Percentiles rank a stretch among this genome's conserved stretches.
phyloP scores from a whole-genome alignment of 2,797 vertebrate genomes.

The Coluber constrictor region DNA sequence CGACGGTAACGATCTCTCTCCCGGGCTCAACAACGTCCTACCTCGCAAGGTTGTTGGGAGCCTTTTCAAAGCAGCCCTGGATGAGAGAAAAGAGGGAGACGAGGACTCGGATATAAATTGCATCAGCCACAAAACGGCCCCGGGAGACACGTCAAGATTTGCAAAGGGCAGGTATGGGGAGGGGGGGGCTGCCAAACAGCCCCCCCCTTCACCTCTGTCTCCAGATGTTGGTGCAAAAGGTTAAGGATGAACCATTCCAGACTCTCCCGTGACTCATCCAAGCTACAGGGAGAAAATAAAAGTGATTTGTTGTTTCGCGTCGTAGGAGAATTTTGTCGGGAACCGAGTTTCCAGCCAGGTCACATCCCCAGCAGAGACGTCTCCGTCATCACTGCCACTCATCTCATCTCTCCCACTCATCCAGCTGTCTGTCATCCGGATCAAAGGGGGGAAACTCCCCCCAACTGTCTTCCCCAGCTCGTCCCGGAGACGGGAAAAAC shows the following conservation, averaged over 20 bases:
- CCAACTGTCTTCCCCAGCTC: too few species aligned
- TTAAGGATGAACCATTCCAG: neutral
- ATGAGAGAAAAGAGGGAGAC: neutral
- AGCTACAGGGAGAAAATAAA: neutral
- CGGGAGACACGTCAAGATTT: neutral
- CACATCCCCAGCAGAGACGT: too few species aligned
- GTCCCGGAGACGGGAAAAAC: too few species aligned
- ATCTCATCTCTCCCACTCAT: too few species aligned
- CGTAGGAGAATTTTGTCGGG: too few species aligned
- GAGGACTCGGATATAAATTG: neutral
- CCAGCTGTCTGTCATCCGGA: too few species aligned
- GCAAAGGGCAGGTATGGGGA: neutral
- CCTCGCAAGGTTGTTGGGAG: neutral
- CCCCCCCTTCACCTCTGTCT: neutral
- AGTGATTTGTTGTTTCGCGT: neutral
- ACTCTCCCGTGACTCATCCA: accelerated
- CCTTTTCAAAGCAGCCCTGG: neutral
- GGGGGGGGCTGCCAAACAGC: neutral
- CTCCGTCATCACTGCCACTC: too few species aligned
- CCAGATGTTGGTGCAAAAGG: neutral
- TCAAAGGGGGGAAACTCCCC: too few species aligned
- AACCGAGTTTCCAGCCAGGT: too few species aligned
- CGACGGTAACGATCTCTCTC: too few species aligned
- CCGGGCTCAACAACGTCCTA: neutral
- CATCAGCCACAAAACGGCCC: neutral